Conservation (phyloP, 2,888 invertebrate genomes). For the Zaprionus lineosus region DNA sequence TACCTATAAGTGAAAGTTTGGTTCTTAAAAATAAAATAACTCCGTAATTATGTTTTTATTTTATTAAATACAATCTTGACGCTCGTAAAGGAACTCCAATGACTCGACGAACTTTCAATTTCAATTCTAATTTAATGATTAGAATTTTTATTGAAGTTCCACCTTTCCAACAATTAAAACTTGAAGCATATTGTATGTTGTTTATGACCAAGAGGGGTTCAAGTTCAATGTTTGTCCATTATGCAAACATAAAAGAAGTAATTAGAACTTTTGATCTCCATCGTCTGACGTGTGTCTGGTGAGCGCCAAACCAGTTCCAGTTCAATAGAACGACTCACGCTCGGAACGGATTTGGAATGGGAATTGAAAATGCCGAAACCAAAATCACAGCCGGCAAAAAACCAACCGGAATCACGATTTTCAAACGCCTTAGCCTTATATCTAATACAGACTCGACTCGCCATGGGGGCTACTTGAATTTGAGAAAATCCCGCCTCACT, state of each 20-base stretch:
- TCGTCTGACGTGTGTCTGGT: slow-evolving; percentile 62
- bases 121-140: slow-evolving; percentile 12
- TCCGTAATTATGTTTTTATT: too few species aligned
- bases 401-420: slow-evolving; percentile 53
- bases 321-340: slow-evolving; percentile 38
- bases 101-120: slow-evolving; percentile 34
- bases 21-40: too few species aligned
- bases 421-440: slow-evolving; percentile 12
- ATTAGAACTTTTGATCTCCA: slow-evolving; percentile 47
- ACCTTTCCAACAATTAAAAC: slow-evolving; percentile 31
- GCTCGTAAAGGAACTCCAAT: slow-evolving; percentile 33
- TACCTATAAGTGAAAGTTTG: too few species aligned
- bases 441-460: slow-evolving; percentile 2
- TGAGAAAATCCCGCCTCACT: slow-evolving; percentile 10
- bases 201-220: slow-evolving; percentile 20
- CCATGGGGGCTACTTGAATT: slow-evolving; percentile 18
- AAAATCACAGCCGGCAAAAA: slow-evolving; percentile 38
- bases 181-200: slow-evolving; percentile 20
- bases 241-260: slow-evolving; percentile 29
- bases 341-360: slow-evolving; percentile 44
- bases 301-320: slow-evolving; percentile 53
- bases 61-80: too few species aligned
- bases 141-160: slow-evolving; percentile 17
- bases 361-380: too few species aligned
- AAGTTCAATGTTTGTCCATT: slow-evolving; percentile 38